These are phyloP conservation scores for Chrysochloris asiatica DNA, from an alignment of 2,113 vertebrate genomes.

Conservation along the genomic window DNA sequence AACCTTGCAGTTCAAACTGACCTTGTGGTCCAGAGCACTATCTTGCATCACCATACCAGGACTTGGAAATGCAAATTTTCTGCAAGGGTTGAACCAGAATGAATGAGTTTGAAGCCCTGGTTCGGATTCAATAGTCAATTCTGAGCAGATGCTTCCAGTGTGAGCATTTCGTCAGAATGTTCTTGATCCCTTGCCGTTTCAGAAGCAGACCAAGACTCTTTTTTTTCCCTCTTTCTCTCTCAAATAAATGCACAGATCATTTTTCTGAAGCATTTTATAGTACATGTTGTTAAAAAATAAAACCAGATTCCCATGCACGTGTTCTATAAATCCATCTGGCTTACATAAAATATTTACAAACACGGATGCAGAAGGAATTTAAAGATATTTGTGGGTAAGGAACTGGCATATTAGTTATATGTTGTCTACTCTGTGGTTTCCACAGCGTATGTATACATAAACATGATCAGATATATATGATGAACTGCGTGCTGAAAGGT, in stretches of 20 bases:
- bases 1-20: too few relatives aligned
- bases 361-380: constrained; percentile 58
- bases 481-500: neutral
- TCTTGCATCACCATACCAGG: too few relatives aligned
- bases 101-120: neutral
- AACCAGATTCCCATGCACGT: constrained; percentile 54
- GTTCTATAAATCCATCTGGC: constrained; percentile 68
- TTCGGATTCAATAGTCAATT: neutral
- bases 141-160: neutral
- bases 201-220: neutral
- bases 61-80: neutral
- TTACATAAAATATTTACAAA: constrained; percentile 73
- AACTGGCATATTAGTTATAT: neutral
- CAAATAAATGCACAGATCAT: constrained; percentile 24
- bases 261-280: constrained; percentile 60
- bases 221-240: neutral
- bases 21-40: too few relatives aligned
- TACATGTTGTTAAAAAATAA: constrained; percentile 59
- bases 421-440: neutral
- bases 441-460: neutral
- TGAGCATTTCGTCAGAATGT: neutral
- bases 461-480: neutral
- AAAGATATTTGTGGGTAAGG: constrained; percentile 45
- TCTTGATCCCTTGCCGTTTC: neutral
- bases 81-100: neutral